Conservation (phyloP, 2,888 invertebrate genomes). For the Nephrotoma flavescens region DNA sequence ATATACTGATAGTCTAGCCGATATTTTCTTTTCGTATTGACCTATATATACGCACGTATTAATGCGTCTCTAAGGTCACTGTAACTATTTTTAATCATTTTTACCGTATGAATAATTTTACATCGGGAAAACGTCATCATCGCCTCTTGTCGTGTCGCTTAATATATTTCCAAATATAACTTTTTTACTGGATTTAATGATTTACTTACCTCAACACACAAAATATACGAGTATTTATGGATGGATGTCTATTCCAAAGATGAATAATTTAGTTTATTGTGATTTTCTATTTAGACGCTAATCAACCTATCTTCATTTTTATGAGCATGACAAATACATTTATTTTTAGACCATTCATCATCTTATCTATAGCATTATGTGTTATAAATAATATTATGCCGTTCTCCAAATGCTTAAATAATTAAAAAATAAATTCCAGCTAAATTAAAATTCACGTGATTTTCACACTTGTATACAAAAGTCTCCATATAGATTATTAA, state of each 20-base stretch:
- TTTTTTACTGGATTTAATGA: background rate
- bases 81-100: background rate
- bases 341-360: background rate
- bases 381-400: background rate
- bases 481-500: background rate
- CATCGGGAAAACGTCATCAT: background rate
- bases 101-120: background rate
- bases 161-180: background rate
- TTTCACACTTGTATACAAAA: background rate
- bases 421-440: background rate
- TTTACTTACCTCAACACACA: no score
- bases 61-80: background rate
- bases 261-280: background rate
- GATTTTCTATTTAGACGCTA: background rate
- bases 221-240: background rate
- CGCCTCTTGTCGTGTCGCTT: background rate
- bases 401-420: background rate
- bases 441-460: background rate
- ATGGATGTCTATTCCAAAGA: background rate
- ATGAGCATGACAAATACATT: background rate
- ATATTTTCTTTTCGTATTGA: background rate
- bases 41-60: background rate
- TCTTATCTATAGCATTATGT: background rate
- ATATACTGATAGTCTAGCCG: background rate
- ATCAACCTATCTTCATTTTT: background rate